Conservation (phyloP, 2,888 invertebrate species). For the Rhagonycha lutea region DNA sequence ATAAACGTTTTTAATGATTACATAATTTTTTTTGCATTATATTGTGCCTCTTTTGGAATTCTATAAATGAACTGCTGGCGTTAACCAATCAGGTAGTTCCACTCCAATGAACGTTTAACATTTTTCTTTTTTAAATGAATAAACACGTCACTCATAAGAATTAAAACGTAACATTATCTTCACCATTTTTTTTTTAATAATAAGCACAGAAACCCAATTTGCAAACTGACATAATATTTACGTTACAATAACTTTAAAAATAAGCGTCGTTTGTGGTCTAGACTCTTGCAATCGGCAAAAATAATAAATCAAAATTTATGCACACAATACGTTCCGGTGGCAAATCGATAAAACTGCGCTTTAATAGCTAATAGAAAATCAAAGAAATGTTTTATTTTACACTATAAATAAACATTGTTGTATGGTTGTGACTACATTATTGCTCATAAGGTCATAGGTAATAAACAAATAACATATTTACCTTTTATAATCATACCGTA, state of each 20-base stretch:
- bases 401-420: neutral
- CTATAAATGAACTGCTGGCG: neutral
- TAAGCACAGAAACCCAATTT: neutral
- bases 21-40: neutral
- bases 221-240: neutral
- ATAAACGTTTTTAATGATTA: neutral
- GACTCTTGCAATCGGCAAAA: neutral
- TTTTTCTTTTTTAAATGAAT: neutral
- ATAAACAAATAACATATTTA: too few species aligned
- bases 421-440: too few species aligned
- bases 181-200: neutral
- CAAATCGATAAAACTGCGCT: neutral
- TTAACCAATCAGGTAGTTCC: conserved; percentile 19
- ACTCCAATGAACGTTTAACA: conserved; percentile 6
- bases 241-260: neutral
- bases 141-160: neutral
- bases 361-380: neutral
- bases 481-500: too few species aligned
- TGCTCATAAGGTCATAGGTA: too few species aligned
- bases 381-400: neutral
- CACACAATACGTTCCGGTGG: neutral
- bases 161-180: neutral
- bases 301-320: neutral
- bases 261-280: neutral
- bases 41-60: conserved; percentile 10